A percentile compares a stretch with the other conserved stretches of the same genome.
These are phyloP conservation scores for Drosophila emarginata DNA, from an alignment of 2,888 invertebrate genomes.

Conservation along the genomic window DNA sequence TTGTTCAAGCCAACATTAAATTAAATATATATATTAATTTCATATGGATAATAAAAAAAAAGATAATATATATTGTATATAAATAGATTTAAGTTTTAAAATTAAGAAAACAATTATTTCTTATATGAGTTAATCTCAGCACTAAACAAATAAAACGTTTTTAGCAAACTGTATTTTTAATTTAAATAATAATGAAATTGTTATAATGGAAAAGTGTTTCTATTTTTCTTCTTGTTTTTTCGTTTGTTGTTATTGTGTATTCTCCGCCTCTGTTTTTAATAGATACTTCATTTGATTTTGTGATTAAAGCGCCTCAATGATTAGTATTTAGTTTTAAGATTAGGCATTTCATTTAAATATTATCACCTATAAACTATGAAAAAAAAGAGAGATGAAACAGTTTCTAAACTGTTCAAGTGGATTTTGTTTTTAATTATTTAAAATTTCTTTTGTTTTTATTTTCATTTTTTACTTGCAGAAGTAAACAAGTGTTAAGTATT, in stretches of 20 bases:
- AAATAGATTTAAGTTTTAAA: slow-evolving; percentile 61
- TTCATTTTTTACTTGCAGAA: slow-evolving; percentile 52
- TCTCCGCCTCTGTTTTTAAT: not conserved
- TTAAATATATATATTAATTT: slow-evolving; percentile 29
- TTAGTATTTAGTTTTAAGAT: slow-evolving; percentile 14
- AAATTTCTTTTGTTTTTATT: not conserved
- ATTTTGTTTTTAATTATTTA: slow-evolving; percentile 24
- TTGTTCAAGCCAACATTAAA: slow-evolving; percentile 68
- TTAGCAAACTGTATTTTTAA: slow-evolving; percentile 57
- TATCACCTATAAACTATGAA: slow-evolving; percentile 17
- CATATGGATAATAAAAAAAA: not conserved
- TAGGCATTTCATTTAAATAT: slow-evolving; percentile 19
- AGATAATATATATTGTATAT: slow-evolving; percentile 31
- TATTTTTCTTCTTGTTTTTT: slow-evolving; percentile 11
- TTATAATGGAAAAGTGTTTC: slow-evolving; percentile 64
- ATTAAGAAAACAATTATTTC: slow-evolving; percentile 68
- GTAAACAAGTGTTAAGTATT: slow-evolving; percentile 65
- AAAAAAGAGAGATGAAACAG: slow-evolving; percentile 25
- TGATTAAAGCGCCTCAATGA: slow-evolving; percentile 60
- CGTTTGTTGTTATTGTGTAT: not conserved
- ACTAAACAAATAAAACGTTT: slow-evolving; percentile 51
- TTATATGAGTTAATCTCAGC: slow-evolving; percentile 26
- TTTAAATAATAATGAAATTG: slow-evolving; percentile 55
- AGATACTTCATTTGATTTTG: slow-evolving; percentile 4
- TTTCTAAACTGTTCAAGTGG: slow-evolving; percentile 32